Percentiles rank a stretch among this genome's conserved stretches.
These are phyloP conservation scores for Hylomyscus alleni DNA, from an alignment of 2,797 vertebrate species.

Conservation along the genomic window DNA sequence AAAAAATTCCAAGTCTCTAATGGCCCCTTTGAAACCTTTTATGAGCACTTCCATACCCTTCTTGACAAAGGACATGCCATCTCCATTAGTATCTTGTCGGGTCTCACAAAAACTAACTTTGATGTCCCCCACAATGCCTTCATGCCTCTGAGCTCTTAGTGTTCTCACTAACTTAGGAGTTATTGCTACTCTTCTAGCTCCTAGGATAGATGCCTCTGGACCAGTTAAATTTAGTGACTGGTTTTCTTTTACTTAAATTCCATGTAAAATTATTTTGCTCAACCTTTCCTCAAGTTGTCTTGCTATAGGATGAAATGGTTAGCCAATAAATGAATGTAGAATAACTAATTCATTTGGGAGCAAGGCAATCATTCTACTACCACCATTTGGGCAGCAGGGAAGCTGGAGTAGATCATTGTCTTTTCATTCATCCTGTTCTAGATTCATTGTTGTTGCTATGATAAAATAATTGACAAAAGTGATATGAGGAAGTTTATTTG, in stretches of 20 bases:
- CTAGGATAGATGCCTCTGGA: background rate
- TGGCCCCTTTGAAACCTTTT: background rate
- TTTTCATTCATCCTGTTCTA: background rate
- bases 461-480: background rate
- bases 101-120: background rate
- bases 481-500: background rate
- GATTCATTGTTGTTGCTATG: background rate
- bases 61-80: background rate
- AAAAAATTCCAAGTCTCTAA: background rate
- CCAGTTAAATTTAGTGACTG: background rate
- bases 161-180: background rate
- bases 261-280: background rate
- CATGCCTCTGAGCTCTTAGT: background rate
- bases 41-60: background rate
- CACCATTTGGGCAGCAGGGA: background rate
- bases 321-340: background rate
- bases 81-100: background rate
- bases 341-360: background rate
- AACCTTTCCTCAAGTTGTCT: slow-evolving; percentile 32
- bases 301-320: background rate
- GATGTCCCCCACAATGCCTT: background rate
- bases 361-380: background rate
- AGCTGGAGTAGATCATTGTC: background rate
- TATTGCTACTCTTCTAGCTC: background rate
- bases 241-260: slow-evolving; percentile 22